A percentile compares a stretch with the other conserved stretches of the same genome.
Conservation (phyloP, 2,113 vertebrate genomes). For the Cyanoramphus novaezelandiae region DNA sequence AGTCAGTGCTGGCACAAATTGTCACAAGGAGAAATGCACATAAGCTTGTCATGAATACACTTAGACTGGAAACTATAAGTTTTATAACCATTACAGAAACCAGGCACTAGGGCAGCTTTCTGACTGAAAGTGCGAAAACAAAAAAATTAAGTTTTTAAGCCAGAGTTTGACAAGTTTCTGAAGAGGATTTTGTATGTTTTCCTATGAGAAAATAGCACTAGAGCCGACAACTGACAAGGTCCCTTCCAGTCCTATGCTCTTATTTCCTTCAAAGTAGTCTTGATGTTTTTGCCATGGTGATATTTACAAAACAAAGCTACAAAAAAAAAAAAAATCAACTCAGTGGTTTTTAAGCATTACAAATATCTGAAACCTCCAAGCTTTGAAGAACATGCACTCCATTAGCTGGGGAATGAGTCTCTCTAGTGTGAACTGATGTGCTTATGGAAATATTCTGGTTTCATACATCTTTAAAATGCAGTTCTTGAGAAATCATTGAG, state of each 20-base stretch:
- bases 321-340: slow-evolving; percentile 37
- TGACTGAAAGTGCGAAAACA: neutral
- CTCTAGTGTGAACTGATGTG: neutral
- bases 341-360: neutral
- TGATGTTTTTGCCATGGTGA: slow-evolving; percentile 18
- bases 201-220: neutral
- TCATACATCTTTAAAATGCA: neutral
- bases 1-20: slow-evolving; percentile 12
- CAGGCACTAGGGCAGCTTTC: neutral
- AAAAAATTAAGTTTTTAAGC: neutral
- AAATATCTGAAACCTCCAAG: slow-evolving; percentile 17
- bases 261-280: neutral
- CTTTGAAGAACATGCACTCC: slow-evolving; percentile 3
- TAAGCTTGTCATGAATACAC: neutral
- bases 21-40: neutral
- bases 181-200: neutral
- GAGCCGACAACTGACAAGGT: neutral
- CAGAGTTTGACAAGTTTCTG: neutral
- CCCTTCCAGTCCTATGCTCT: neutral
- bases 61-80: neutral
- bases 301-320: slow-evolving; percentile 52
- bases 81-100: neutral
- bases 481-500: neutral
- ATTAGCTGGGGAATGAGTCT: neutral
- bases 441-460: neutral